These are phyloP conservation scores for human DNA, from an alignment of 2,113 vertebrate species.

Conservation along the genomic window DNA sequence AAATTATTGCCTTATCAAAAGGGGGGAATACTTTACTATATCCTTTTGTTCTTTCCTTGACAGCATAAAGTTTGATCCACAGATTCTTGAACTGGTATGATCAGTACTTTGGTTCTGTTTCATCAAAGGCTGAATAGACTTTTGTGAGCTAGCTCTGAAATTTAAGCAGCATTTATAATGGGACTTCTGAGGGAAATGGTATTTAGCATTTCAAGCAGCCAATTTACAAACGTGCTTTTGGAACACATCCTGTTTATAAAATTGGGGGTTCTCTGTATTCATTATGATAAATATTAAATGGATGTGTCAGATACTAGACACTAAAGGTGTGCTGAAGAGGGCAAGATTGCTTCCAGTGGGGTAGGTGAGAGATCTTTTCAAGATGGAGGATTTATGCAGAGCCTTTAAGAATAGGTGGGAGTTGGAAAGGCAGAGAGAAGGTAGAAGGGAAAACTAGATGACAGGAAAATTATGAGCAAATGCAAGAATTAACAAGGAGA, in stretches of 20 bases:
- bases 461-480: constrained; percentile 4
- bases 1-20: constrained; percentile 33
- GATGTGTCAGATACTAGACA: background rate
- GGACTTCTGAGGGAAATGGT: background rate
- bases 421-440: background rate
- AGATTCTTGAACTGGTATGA: background rate
- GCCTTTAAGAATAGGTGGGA: background rate
- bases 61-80: background rate
- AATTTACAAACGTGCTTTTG: background rate
- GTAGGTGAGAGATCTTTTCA: background rate
- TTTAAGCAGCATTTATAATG: background rate
- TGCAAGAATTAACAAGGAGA: background rate
- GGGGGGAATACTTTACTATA: background rate
- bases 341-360: background rate
- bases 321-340: background rate
- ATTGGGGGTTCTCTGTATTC: background rate
- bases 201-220: background rate
- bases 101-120: constrained; percentile 19
- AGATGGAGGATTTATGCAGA: background rate
- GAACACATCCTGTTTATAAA: constrained; percentile 15
- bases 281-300: background rate
- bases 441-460: background rate
- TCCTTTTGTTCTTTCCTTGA: background rate
- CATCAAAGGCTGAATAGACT: background rate
- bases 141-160: background rate